Evolutionary conservation across 2,888 invertebrate species (phyloP).

Genomic region (Pantelozetes paolii): DNA sequence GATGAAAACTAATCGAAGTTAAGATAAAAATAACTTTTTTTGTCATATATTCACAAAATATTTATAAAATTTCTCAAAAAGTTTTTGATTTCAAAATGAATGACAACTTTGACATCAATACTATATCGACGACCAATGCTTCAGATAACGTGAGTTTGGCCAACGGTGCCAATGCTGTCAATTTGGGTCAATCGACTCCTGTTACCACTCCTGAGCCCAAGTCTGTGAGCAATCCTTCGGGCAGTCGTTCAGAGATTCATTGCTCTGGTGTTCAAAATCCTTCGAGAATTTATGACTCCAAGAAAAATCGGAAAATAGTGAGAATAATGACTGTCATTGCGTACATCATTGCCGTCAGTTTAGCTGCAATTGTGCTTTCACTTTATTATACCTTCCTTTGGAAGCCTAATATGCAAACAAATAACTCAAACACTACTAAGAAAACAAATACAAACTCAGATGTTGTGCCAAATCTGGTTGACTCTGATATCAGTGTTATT

Average conservation of each 20-base stretch:
- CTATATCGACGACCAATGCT: slow-evolving; percentile 23
- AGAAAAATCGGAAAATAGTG: slow-evolving; percentile 45
- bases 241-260: slow-evolving; percentile 42
- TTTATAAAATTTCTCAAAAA: neutral
- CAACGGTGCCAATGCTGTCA: neutral
- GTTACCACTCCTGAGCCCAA: slow-evolving; percentile 41
- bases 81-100: neutral
- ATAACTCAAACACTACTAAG: slow-evolving; percentile 1
- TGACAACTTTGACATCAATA: neutral
- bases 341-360: slow-evolving; percentile 47
- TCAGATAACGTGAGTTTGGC: neutral
- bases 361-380: slow-evolving; percentile 47
- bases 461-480: neutral
- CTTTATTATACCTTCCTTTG: slow-evolving; percentile 47
- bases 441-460: neutral
- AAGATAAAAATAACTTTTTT: neutral
- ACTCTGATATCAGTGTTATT: neutral
- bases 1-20: neutral
- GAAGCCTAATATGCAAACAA: slow-evolving; percentile 44
- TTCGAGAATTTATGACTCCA: slow-evolving; percentile 45
- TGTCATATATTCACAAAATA: neutral
- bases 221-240: slow-evolving; percentile 1
- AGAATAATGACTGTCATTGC: slow-evolving; percentile 47
- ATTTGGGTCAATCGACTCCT: neutral
- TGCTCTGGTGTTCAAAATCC: slow-evolving; percentile 44